Evolutionary conservation across 2,888 invertebrate genomes (phyloP).

Genomic region (Perdita meconis): DNA sequence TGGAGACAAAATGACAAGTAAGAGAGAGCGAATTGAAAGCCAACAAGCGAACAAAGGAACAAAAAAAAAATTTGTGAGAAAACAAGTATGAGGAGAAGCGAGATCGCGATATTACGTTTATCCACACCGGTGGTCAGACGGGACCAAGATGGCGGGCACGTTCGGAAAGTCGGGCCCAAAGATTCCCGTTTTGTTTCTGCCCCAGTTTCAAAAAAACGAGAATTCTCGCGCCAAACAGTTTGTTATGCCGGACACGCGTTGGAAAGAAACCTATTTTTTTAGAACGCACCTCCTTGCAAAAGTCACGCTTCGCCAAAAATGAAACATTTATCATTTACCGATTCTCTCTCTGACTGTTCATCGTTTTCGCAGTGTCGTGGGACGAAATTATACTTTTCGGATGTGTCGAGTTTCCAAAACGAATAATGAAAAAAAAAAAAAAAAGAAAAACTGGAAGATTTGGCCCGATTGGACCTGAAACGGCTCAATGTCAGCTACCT

Average conservation of each 20-base stretch:
- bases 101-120: constrained; percentile 74
- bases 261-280: background rate
- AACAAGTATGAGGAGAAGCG: constrained; percentile 60
- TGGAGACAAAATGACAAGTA: constrained; percentile 66
- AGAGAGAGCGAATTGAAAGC: constrained; percentile 61
- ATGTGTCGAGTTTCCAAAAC: constrained; percentile 30
- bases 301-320: constrained; percentile 11
- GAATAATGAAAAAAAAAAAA: too few species aligned
- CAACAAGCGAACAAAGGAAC: constrained; percentile 44
- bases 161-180: constrained; percentile 79
- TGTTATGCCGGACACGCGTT: background rate
- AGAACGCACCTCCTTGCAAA: background rate
- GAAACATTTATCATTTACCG: background rate
- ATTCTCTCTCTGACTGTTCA: constrained; percentile 1
- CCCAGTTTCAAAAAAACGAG: background rate
- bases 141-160: constrained; percentile 83
- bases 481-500: constrained; percentile 83
- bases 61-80: constrained; percentile 47
- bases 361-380: constrained; percentile 12
- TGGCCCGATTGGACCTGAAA: constrained; percentile 82
- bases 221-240: background rate
- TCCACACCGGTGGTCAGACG: constrained; percentile 81
- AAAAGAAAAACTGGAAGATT: constrained; percentile 78
- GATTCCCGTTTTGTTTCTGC: constrained; percentile 74
- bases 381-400: constrained; percentile 4